Conservation (phyloP, 2,888 invertebrate genomes). For the Sylvicola cinctus region DNA sequence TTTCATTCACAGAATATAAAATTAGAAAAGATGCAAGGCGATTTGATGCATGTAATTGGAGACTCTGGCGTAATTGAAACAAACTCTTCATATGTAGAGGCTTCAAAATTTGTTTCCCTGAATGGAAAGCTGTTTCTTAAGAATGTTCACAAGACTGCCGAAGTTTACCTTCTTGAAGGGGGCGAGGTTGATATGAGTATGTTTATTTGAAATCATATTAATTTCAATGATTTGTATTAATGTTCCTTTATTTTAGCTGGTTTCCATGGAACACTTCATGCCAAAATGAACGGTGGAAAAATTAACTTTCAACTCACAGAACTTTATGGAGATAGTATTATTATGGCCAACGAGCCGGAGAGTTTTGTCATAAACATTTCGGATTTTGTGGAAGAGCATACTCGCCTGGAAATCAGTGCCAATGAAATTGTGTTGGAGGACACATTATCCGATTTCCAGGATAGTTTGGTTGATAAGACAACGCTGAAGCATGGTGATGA, state of each 20-base stretch:
- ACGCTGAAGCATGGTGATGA: constrained; percentile 13
- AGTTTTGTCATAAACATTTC: constrained; percentile 19
- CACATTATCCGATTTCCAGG: constrained; percentile 14
- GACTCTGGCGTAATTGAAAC: constrained; percentile 16
- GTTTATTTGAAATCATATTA: constrained; percentile 4
- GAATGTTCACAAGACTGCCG: constrained; percentile 20
- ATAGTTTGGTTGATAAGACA: constrained; percentile 13
- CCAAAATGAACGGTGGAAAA: constrained; percentile 16
- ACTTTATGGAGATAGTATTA: constrained; percentile 16
- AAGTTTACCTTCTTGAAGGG: constrained; percentile 15
- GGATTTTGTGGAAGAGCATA: constrained; percentile 17
- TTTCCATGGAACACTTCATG: constrained; percentile 17
- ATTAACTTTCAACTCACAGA: constrained; percentile 21
- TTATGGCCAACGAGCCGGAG: constrained; percentile 14
- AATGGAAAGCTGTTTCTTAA: constrained; percentile 17
- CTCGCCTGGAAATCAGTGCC: constrained; percentile 15
- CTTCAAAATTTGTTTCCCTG: constrained; percentile 18
- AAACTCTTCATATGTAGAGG: constrained; percentile 20
- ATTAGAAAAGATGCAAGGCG: constrained; percentile 20
- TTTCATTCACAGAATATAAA: constrained; percentile 13
- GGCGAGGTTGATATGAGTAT: constrained; percentile 21
- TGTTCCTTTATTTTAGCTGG: neutral
- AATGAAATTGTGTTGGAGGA: constrained; percentile 13
- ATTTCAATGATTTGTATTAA: neutral
- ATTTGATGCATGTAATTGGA: constrained; percentile 16